phyloP scores from a whole-genome alignment of 2,113 vertebrate genomes.

The Ciconia stormi region DNA sequence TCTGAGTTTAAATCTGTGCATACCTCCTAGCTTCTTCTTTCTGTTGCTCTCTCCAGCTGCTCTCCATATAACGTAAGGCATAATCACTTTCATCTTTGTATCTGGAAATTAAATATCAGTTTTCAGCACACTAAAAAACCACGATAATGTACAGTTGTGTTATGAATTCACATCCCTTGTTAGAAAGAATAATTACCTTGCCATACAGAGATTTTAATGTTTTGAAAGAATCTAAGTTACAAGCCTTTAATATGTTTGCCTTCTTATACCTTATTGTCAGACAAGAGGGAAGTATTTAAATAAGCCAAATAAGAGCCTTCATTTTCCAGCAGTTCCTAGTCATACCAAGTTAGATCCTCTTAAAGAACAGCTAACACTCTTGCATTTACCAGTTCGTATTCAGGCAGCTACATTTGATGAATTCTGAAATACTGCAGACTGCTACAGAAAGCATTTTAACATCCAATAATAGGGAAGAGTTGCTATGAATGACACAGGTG shows the following conservation, averaged over 20 bases:
- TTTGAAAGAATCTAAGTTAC: not conserved
- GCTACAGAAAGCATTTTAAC: not conserved
- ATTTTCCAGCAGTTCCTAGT: not conserved
- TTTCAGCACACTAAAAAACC: not conserved
- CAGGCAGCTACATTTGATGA: not conserved
- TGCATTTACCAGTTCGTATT: not conserved
- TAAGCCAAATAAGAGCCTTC: not conserved
- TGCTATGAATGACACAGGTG: not conserved
- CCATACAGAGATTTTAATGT: not conserved
- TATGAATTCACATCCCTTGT: not conserved
- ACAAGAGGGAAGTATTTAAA: not conserved
- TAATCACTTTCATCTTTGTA: constrained; percentile 98
- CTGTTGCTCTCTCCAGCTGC: constrained; percentile 94
- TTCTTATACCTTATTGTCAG: not conserved
- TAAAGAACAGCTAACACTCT: not conserved
- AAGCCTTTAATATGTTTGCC: not conserved
- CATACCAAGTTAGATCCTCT: not conserved
- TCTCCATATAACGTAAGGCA: constrained; percentile 97
- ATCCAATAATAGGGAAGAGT: not conserved
- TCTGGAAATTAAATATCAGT: constrained; percentile 68
- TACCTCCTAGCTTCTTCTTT: constrained; percentile 98
- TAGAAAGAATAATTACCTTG: not conserved
- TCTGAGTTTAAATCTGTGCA: not conserved
- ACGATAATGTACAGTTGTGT: not conserved
- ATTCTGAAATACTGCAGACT: not conserved